Conservation (phyloP, 2,113 vertebrate species). For the Lamprologus ornatipinnis region DNA sequence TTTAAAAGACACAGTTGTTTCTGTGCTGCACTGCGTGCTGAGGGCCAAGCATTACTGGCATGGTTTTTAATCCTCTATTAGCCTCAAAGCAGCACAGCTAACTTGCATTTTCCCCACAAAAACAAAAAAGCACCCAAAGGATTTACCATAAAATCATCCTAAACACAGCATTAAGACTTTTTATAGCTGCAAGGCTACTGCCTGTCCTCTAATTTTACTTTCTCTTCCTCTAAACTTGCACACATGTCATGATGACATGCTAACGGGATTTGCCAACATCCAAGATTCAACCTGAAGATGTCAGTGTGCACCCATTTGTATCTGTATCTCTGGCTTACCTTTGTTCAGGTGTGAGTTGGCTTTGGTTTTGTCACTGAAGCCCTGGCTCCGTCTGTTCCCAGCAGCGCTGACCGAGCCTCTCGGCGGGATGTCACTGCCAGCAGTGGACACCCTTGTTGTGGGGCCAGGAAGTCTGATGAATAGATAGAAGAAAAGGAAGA, state of each 20-base stretch:
- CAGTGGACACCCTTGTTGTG: slow-evolving; percentile 80
- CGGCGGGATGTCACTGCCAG: slow-evolving; percentile 81
- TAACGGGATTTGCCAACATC: not conserved
- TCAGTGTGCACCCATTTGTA: not conserved
- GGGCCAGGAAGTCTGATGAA: slow-evolving; percentile 88
- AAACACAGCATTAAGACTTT: not conserved
- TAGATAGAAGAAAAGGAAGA: not conserved
- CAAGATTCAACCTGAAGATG: not conserved
- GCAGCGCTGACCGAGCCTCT: slow-evolving; percentile 72
- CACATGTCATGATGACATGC: not conserved
- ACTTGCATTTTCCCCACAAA: not conserved
- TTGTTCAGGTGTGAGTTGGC: slow-evolving; percentile 76
- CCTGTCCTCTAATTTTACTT: not conserved
- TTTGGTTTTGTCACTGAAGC: slow-evolving; percentile 91
- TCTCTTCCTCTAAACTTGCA: not conserved
- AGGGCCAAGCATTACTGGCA: not conserved
- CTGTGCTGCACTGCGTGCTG: not conserved
- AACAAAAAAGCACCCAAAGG: not conserved
- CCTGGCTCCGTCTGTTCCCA: slow-evolving; percentile 91
- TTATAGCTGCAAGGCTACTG: not conserved
- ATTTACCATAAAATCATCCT: not conserved
- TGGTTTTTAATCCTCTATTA: not conserved
- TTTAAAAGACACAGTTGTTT: not conserved
- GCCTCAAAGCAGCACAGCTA: not conserved
- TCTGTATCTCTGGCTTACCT: slow-evolving; percentile 72